Evolutionary conservation across 53 echinoderm and acorn worm species (phyloP), one percentile per base, ranked within the genome.

Genomic region (Echinometra lucunter): DNA sequence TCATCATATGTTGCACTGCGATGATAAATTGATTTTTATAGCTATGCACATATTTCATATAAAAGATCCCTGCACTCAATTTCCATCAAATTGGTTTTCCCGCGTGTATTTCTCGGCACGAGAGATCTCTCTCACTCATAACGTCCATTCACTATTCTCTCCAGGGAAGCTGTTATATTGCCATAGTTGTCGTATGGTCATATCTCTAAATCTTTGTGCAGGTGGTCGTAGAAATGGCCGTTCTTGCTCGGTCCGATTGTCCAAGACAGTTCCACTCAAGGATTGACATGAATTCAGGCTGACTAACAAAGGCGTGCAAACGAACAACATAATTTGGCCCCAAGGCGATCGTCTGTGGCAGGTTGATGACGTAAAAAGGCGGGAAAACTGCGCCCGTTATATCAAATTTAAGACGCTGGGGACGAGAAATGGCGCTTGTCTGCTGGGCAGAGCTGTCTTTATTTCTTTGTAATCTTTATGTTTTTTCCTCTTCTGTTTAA

Each of bases 311-410:
- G 27, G 69, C 91, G 91, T 44, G 91, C 91, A 66, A 91, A 69
- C 91, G 91, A 66, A 69, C 91, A 67, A 69, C 66, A 91, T 91
- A 91, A 44, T 91, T 91, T 67, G 66, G 69, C 69, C 91, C 47
- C 91, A 30, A 66, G 69, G 91, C 91, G 47, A 69, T 91, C 45
- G 91, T 58, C 58, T 60, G 58, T 89, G 89, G 60, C 89, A 89
- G 89, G 37, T 47, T 70, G 91, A 91, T 91, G 91, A 91, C 91
- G 91, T 67, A 91, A 91, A 91, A 69, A 45, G 91, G 69, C 91
- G 91, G 91, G 91, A 91, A 91, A 91, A 91, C 91, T 40, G 28
- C 69, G 42, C 69, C 66, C n/a, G 67, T 91, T 66, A 66, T 45
- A 91, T 91, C 91, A 91, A 91, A 91, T 91, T 91, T 91, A 67